A percentile compares a stretch with the other conserved stretches of the same genome.
These are phyloP conservation scores for Sminthurinus aureus DNA, from an alignment of 2,888 invertebrate species.

Conservation along the genomic window DNA sequence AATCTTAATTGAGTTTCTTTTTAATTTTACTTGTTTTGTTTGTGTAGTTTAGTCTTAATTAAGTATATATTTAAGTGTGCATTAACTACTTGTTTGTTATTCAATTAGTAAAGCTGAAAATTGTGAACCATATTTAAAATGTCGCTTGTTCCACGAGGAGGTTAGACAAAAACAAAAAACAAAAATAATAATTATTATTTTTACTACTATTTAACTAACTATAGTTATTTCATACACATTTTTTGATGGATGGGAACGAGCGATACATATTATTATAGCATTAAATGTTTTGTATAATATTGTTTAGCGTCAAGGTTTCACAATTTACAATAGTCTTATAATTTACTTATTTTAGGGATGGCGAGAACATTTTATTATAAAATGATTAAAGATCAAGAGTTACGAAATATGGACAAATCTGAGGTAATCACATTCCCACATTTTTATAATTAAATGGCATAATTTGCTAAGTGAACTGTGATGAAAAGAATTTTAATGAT, in stretches of 20 bases:
- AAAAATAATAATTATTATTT: not conserved
- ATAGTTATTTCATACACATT: not conserved
- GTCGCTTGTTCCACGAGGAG: not conserved
- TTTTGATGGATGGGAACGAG: not conserved
- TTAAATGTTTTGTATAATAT: not conserved
- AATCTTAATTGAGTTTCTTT: no score
- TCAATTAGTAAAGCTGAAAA: no score
- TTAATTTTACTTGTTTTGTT: no score
- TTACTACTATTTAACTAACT: not conserved
- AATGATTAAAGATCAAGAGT: conserved; percentile 73
- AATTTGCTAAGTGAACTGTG: not conserved
- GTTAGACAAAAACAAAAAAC: not conserved
- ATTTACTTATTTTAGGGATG: conserved; percentile 64
- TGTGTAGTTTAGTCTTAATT: no score
- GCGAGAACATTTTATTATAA: conserved; percentile 78
- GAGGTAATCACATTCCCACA: conserved; percentile 67
- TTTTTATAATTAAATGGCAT: not conserved
- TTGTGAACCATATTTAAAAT: not conserved
- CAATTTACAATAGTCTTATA: not conserved
- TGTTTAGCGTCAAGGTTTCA: not conserved
- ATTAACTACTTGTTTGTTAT: no score
- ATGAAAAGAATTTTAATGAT: not conserved
- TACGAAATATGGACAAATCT: conserved; percentile 73
- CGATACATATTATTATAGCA: not conserved
- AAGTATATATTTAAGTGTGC: no score